A percentile compares a stretch with the other conserved stretches of the same genome.
Conservation (phyloP, 2,888 invertebrate species). For the Drosophila demipolita region DNA sequence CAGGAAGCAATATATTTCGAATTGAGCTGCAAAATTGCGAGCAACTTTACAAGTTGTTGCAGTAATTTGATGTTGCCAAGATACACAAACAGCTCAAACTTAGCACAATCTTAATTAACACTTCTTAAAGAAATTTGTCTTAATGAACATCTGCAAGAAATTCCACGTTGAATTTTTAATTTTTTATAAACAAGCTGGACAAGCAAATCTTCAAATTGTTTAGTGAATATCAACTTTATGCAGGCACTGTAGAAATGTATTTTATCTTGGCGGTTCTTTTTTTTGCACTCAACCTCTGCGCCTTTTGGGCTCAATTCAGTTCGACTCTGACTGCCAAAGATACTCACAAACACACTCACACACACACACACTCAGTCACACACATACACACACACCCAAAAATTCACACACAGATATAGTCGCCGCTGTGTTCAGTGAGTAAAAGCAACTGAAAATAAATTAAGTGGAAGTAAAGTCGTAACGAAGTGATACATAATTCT, state of each 20-base stretch:
- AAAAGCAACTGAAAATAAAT: conserved; percentile 78
- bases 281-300: conserved; percentile 37
- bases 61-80: neutral
- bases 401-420: conserved; percentile 36
- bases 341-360: conserved; percentile 10
- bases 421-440: conserved; percentile 48
- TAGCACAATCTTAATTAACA: neutral
- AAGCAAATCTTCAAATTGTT: neutral
- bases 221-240: neutral
- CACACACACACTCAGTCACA: conserved; percentile 5
- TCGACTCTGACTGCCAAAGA: conserved; percentile 28
- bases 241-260: conserved; percentile 29
- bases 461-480: conserved; percentile 78
- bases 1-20: neutral
- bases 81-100: neutral
- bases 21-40: neutral
- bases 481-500: conserved; percentile 81
- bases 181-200: neutral
- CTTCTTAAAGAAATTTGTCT: neutral
- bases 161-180: neutral
- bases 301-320: conserved; percentile 29
- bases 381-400: conserved; percentile 21
- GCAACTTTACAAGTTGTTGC: neutral
- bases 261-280: conserved; percentile 17
- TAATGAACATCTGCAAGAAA: neutral